Evolutionary conservation across 2,797 vertebrate species (phyloP).

Genomic region (Propithecus deckenii): DNA sequence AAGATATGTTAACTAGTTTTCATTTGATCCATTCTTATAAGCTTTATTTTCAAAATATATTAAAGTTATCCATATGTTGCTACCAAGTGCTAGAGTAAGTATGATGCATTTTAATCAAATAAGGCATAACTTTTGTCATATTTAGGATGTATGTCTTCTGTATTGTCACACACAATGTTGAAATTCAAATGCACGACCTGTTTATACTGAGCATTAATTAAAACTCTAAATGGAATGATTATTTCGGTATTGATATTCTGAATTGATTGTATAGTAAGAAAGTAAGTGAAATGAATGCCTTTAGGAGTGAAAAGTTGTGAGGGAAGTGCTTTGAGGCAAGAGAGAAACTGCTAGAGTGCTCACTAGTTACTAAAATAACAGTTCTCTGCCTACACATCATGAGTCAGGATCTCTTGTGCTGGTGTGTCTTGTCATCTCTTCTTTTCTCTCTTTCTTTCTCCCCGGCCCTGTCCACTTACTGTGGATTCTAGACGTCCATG

Average conservation of each 20-base stretch:
- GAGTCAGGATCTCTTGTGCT: too few species aligned
- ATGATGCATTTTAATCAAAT: slow-evolving; percentile 4
- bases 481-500: neutral
- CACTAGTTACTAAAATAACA: neutral
- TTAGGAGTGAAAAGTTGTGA: neutral
- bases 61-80: neutral
- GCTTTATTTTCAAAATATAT: slow-evolving; percentile 25
- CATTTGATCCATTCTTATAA: neutral
- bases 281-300: neutral
- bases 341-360: neutral
- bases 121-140: neutral
- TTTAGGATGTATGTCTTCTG: neutral
- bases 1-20: neutral
- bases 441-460: neutral
- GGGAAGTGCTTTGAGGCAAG: neutral
- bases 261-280: neutral
- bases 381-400: neutral
- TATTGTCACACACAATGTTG: neutral
- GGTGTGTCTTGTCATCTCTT: neutral
- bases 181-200: neutral
- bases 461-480: neutral
- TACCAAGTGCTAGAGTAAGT: neutral
- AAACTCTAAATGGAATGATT: neutral
- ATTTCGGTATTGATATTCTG: neutral
- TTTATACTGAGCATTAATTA: neutral